These are phyloP conservation scores for Tenebrio molitor DNA, from an alignment of 1,140 invertebrate genomes.

Conservation along the genomic window DNA sequence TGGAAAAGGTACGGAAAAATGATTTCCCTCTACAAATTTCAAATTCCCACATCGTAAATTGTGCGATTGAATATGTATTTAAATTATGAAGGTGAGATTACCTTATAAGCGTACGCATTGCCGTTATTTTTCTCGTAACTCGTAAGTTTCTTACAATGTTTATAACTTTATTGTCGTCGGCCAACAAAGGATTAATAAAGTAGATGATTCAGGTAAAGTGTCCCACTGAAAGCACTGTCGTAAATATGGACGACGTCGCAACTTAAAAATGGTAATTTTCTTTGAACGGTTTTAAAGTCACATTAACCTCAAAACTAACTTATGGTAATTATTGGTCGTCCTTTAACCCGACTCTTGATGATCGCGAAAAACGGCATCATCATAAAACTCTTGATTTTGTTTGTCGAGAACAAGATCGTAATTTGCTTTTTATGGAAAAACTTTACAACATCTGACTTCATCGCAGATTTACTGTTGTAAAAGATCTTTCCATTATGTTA, in stretches of 20 bases:
- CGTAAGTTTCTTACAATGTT: constrained; percentile 25
- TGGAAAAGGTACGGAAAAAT: constrained; percentile 68
- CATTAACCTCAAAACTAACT: constrained; percentile 25
- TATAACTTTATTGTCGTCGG: constrained; percentile 20
- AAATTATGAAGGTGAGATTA: constrained; percentile 9
- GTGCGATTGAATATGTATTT: neutral
- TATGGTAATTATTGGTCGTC: neutral
- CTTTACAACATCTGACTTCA: too few relatives aligned
- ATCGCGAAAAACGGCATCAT: neutral
- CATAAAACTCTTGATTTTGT: neutral
- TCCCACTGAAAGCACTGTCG: constrained; percentile 31
- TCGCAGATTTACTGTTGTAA: too few relatives aligned
- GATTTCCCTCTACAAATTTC: neutral
- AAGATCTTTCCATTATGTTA: too few relatives aligned
- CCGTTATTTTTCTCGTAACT: neutral
- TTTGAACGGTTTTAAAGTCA: constrained; percentile 22
- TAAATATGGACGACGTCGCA: constrained; percentile 15
- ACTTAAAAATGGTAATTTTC: constrained; percentile 25
- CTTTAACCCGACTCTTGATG: constrained; percentile 6
- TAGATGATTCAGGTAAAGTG: constrained; percentile 23
- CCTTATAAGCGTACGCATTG: constrained; percentile 12
- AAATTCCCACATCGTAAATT: neutral
- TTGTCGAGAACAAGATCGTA: neutral
- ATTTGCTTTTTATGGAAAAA: too few relatives aligned
- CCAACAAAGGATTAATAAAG: constrained; percentile 30